Conservation (phyloP, 2,113 vertebrate species). For the Macrotus californicus region DNA sequence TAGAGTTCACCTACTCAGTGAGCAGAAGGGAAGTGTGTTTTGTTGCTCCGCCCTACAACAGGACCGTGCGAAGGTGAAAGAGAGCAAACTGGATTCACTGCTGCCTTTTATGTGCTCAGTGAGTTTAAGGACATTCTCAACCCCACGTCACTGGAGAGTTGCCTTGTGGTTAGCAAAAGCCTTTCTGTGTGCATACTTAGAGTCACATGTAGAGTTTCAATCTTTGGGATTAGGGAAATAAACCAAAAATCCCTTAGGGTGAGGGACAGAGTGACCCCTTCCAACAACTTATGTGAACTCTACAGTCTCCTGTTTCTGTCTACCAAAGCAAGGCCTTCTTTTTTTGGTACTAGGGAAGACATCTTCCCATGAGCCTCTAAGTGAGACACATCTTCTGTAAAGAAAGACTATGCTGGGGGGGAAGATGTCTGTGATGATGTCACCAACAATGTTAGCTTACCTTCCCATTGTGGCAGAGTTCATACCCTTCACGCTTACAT, state of each 20-base stretch:
- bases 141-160: neutral
- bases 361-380: neutral
- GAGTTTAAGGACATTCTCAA: neutral
- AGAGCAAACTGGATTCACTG: neutral
- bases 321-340: neutral
- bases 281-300: neutral
- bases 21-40: neutral
- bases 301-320: neutral
- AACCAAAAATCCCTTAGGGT: neutral
- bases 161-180: neutral
- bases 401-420: neutral
- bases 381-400: neutral
- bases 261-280: neutral
- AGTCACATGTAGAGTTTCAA: neutral
- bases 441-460: conserved; percentile 73
- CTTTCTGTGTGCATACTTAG: neutral
- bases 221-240: conserved; percentile 7
- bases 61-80: neutral
- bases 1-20: neutral
- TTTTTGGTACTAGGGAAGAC: neutral
- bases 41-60: neutral
- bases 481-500: conserved; percentile 95
- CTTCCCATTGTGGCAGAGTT: conserved; percentile 91
- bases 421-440: neutral
- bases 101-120: neutral